A percentile compares a stretch with the other conserved stretches of the same genome.
Evolutionary conservation across 2,113 vertebrate genomes (phyloP).

Genomic region (Planiliza haematocheilus): DNA sequence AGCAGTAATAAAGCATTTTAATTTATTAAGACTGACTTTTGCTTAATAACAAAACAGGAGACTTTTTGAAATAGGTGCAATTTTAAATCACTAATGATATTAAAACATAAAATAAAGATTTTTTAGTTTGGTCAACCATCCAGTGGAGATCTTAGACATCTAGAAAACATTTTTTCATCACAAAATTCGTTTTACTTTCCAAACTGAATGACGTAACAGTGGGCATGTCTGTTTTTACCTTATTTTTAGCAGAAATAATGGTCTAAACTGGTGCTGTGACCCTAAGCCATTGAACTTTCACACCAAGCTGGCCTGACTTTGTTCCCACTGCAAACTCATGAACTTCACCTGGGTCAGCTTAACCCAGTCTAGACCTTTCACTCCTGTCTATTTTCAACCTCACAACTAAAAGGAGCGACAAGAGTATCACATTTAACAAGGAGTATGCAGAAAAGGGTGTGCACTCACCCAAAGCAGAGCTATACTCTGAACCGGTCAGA

Average conservation of each 20-base stretch:
- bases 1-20: too few species aligned
- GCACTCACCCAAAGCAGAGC: slow-evolving; percentile 7
- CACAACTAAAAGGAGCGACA: not conserved
- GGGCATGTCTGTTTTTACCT: not conserved
- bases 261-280: not conserved
- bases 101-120: too few species aligned
- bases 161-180: too few species aligned
- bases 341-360: slow-evolving; percentile 30
- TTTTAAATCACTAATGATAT: too few species aligned
- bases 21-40: too few species aligned
- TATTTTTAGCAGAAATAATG: not conserved
- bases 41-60: not conserved
- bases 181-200: too few species aligned
- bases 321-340: slow-evolving; percentile 28
- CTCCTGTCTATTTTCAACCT: not conserved
- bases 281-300: slow-evolving; percentile 1
- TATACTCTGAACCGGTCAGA: slow-evolving; percentile 13
- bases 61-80: too few species aligned
- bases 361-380: slow-evolving; percentile 7
- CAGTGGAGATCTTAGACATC: too few species aligned
- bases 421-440: slow-evolving; percentile 32
- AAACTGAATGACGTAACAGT: too few species aligned
- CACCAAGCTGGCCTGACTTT: slow-evolving; percentile 1
- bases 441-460: slow-evolving; percentile 2
- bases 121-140: too few species aligned